Base-by-base conservation (phyloP, 2,797 vertebrate genomes). In the Botia almorhae region DNA sequence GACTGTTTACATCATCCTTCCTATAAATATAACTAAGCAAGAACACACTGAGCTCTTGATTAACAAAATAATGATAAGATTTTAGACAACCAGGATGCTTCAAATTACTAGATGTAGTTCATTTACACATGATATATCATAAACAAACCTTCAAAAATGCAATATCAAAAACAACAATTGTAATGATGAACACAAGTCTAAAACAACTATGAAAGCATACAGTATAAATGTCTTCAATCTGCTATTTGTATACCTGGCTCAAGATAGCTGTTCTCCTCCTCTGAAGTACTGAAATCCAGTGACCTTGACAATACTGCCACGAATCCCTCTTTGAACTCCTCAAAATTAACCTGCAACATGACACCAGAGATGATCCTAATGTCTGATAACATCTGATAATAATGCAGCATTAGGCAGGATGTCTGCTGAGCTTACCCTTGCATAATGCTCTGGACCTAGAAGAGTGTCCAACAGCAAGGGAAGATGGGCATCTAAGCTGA, bases 241-340 rank as follows among this genome's bases (percentile, higher is more conserved):
- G 4, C 50, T 12, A 64, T 43, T 46, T 10, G 63, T 76, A 88
- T 83, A 96, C 96, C 95, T 90, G 95, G 92, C 74, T 96, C 93
- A 79, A 94, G 88, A 89, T 94, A 95, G 83, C 92, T 94, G 90
- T 93, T 94, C 72, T 96, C 94, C 55, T 95, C 93, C 80, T 95
- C 93, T 0, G 93, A 95, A 0, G 93, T 91, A 83, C 88, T 91
- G 46, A 93, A 82, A 81, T 93, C 92, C 86, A 94, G 87, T 51
- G 92, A 92, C 39, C 92, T 90, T 6, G 96, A 96, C 81, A 97
- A 82, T 21, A 96, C 90, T 0, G 92, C 88, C 80, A 96, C 94
- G 4, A 97, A 95, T n/a, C 93, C 93, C 3, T 95, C 93, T 83
- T 96, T 96, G 84, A 97, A 97, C 82, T 96, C 95, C 74, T 96